phyloP scores from a whole-genome alignment of 1,140 invertebrate species.

The Homarus americanus region DNA sequence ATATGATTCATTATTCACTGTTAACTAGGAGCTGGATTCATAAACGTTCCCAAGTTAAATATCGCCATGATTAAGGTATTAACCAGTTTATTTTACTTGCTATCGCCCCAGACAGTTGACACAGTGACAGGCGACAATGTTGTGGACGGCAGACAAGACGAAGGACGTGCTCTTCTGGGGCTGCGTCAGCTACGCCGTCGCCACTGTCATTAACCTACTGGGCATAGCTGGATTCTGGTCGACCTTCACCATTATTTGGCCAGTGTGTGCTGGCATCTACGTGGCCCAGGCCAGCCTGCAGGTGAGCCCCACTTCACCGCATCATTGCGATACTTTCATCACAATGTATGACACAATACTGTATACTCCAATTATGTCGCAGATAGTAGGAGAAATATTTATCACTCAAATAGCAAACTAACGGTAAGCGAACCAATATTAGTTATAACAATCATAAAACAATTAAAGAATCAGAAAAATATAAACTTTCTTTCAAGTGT shows the following conservation, averaged over 20 bases:
- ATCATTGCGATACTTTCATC: neutral
- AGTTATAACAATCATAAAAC: too few relatives aligned
- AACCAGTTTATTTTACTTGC: too few relatives aligned
- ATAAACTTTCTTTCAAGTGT: too few relatives aligned
- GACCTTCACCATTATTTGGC: neutral
- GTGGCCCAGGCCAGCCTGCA: neutral
- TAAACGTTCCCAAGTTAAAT: too few relatives aligned
- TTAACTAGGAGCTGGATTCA: too few relatives aligned
- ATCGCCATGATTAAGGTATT: too few relatives aligned
- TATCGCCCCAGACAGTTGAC: too few relatives aligned
- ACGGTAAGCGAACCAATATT: too few relatives aligned
- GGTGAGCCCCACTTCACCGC: neutral
- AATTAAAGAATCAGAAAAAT: too few relatives aligned
- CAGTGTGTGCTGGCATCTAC: neutral
- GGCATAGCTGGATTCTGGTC: neutral
- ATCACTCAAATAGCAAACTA: too few relatives aligned
- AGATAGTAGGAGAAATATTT: neutral
- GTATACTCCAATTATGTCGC: neutral
- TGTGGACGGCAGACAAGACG: conserved; percentile 1
- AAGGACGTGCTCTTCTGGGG: neutral
- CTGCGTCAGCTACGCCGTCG: neutral
- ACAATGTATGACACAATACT: neutral
- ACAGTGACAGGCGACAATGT: too few relatives aligned
- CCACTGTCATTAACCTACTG: neutral
- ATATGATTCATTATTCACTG: too few relatives aligned